Evolutionary conservation across 1,140 invertebrate species (phyloP), one percentile per base, ranked within the genome.

Genomic region (Hyphantria cunea): DNA sequence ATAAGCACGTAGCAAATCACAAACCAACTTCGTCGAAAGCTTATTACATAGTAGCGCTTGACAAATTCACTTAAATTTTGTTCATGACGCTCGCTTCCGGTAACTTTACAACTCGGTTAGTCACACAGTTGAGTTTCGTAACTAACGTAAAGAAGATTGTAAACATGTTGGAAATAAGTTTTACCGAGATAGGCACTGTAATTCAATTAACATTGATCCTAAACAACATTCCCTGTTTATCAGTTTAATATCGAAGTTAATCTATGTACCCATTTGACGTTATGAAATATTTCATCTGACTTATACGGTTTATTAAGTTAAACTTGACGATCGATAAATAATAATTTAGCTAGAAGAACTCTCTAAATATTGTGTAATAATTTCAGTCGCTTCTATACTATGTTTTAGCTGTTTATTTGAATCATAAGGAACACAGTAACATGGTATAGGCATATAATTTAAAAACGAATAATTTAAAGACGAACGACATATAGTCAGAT

Each of bases 51-150:
- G 72, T 74, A 74, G 69, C 72, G 72, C 78, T 80, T 80, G 76
- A 82, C 70, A 78, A 83, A 83, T 83, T 80, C 76, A 82, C 76
- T 82, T 82, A 82, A 62, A 82, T 77, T 80, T 78, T 80, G 76
- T 76, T 78, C 74, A 71, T 71, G 70, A 72, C 64, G 67, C 67
- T 64, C 66, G 68, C 72, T 74, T 56, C 72, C 69, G 63, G 37
- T 44, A 78, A 80, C 58, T 78, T 78, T 61, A 56, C 76, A 78
- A 80, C 61, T 78, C 66, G 61, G 68, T 77, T 75, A 68, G 54
- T 61, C 66, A 68, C 65, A 64, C 60, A 70, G 66, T 65, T 62
- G 63, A 75, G 65, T 66, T 68, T 58, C 54, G 56, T 49, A 65
- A 58, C 47, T 69, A 62, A 65, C 52, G 63, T 50, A 61, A 65